Conservation (phyloP, 1,140 invertebrate genomes). For the Hypsibius dujardini region DNA sequence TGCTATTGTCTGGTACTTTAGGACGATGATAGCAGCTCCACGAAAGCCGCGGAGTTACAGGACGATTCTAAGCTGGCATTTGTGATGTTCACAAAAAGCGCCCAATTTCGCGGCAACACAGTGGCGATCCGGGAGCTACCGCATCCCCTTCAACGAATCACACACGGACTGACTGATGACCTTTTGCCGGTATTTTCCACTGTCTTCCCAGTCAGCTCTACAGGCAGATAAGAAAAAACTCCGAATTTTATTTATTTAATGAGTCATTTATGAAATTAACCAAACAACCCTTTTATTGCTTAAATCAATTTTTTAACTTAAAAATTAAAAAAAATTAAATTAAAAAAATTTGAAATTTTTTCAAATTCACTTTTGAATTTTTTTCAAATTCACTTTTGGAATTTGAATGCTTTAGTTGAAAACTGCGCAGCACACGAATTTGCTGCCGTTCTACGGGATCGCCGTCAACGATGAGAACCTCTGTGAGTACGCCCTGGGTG, state of each 20-base stretch:
- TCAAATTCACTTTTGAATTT: no score
- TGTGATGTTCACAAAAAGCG: background rate
- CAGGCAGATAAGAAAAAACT: background rate
- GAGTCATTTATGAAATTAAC: no score
- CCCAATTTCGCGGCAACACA: background rate
- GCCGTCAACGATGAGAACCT: conserved; percentile 15
- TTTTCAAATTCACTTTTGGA: no score
- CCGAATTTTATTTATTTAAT: no score
- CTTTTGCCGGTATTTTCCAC: background rate
- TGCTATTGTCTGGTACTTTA: no score
- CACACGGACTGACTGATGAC: background rate
- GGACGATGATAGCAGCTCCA: no score
- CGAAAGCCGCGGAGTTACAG: no score
- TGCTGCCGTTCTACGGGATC: background rate
- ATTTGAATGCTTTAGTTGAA: background rate
- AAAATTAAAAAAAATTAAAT: no score
- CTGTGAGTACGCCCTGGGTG: background rate
- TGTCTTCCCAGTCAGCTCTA: background rate
- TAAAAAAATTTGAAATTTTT: no score
- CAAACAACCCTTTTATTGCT: no score
- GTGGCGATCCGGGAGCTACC: background rate
- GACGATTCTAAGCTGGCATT: no score
- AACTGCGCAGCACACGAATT: background rate
- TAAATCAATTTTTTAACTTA: no score
- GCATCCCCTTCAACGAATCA: background rate